Evolutionary conservation across 2,888 invertebrate species (phyloP).

Genomic region (Cosmia trapezina): DNA sequence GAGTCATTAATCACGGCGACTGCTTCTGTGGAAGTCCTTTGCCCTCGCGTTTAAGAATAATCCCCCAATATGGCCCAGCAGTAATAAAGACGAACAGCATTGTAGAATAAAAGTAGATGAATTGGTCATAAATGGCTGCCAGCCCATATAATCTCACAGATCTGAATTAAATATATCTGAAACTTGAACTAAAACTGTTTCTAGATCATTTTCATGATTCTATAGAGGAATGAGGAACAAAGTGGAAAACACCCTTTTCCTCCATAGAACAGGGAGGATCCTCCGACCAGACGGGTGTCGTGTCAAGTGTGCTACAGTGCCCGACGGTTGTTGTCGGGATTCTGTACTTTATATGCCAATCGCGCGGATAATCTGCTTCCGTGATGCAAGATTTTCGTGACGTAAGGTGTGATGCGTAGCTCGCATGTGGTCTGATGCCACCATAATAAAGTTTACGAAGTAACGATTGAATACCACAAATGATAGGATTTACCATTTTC

Average conservation of each 20-base stretch:
- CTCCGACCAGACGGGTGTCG: too few relatives aligned
- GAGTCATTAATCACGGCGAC: constrained; percentile 3
- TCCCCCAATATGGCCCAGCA: too few relatives aligned
- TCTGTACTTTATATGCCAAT: too few relatives aligned
- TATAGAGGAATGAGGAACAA: too few relatives aligned
- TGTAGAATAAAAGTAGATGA: not conserved
- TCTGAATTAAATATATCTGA: not conserved
- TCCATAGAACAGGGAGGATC: too few relatives aligned
- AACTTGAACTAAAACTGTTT: not conserved
- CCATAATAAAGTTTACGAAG: not conserved
- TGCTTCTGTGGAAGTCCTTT: not conserved
- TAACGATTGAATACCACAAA: not conserved
- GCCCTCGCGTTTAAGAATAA: not conserved
- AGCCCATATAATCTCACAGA: not conserved
- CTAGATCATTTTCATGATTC: not conserved
- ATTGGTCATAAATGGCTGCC: not conserved
- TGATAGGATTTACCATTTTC: not conserved
- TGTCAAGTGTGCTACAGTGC: too few relatives aligned
- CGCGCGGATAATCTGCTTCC: too few relatives aligned
- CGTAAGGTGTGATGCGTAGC: too few relatives aligned
- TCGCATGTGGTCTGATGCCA: too few relatives aligned
- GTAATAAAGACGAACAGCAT: not conserved
- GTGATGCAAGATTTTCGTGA: too few relatives aligned
- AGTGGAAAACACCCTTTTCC: too few relatives aligned
- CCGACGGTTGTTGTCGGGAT: too few relatives aligned